These are phyloP conservation scores for Acrobasis repandana DNA, from an alignment of 2,888 invertebrate genomes.

Conservation along the genomic window DNA sequence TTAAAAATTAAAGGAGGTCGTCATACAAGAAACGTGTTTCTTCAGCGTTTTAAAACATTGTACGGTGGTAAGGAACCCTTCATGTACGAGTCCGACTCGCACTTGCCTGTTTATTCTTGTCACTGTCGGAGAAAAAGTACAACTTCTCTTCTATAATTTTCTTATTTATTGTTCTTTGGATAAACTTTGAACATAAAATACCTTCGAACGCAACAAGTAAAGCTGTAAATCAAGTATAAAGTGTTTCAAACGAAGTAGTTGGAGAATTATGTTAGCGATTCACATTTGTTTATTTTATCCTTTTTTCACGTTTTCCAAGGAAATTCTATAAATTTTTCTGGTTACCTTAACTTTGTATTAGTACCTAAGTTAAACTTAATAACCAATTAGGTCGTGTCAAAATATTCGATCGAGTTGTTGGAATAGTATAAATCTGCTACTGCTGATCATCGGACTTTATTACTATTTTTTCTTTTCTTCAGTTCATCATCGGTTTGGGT, in stretches of 20 bases:
- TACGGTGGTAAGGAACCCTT: too few species aligned
- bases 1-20: too few species aligned
- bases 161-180: not conserved
- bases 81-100: too few species aligned
- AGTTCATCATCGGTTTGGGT: conserved; percentile 87
- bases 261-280: not conserved
- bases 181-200: conserved; percentile 23
- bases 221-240: conserved; percentile 14
- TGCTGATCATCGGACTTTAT: not conserved
- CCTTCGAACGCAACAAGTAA: conserved; percentile 20
- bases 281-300: not conserved
- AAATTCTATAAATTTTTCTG: not conserved
- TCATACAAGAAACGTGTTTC: too few species aligned
- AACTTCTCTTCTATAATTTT: not conserved
- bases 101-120: too few species aligned
- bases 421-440: too few species aligned
- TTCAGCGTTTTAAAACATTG: too few species aligned
- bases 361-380: too few species aligned
- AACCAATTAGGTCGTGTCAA: not conserved
- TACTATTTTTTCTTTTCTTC: conserved; percentile 42
- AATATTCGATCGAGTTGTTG: too few species aligned
- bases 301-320: not conserved
- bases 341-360: not conserved
- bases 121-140: too few species aligned
- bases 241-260: not conserved